Percentiles rank a stretch among this genome's conserved stretches.
These are phyloP conservation scores for Craniophora ligustri DNA, from an alignment of 2,888 invertebrate species.

Conservation along the genomic window DNA sequence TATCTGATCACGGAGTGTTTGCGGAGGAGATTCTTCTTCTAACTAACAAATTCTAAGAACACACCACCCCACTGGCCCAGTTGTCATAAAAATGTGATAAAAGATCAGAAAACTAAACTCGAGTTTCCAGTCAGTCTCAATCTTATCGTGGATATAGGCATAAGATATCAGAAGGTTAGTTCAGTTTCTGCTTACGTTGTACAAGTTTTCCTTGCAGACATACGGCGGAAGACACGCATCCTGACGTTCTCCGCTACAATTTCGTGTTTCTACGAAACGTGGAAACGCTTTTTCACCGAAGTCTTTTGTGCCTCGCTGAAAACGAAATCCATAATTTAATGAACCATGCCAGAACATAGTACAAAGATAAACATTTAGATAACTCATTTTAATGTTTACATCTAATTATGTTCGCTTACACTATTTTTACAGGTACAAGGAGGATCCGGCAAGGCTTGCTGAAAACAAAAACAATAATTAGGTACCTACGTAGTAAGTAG, in stretches of 20 bases:
- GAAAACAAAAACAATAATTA: constrained; percentile 39
- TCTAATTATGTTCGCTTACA: constrained; percentile 58
- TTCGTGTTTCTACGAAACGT: constrained; percentile 63
- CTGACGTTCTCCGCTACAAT: constrained; percentile 60
- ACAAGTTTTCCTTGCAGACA: constrained; percentile 68
- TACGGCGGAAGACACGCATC: constrained; percentile 67
- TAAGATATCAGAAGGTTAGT: too few relatives aligned
- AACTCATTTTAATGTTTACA: background rate
- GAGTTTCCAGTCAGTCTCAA: too few relatives aligned
- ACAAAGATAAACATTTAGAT: background rate
- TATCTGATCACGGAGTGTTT: too few relatives aligned
- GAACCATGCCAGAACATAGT: too few relatives aligned
- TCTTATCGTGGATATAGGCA: too few relatives aligned
- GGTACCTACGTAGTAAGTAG: too few relatives aligned
- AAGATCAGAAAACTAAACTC: too few relatives aligned
- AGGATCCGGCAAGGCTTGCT: constrained; percentile 69
- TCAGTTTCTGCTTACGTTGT: constrained; percentile 68
- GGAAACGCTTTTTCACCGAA: constrained; percentile 72
- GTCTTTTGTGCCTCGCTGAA: constrained; percentile 61
- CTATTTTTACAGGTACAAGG: constrained; percentile 67
- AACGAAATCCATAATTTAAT: too few relatives aligned
- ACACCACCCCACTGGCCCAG: too few relatives aligned
- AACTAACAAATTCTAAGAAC: too few relatives aligned
- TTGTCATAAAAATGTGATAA: too few relatives aligned
- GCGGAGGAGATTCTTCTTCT: too few relatives aligned